These are phyloP conservation scores for Lasioglossum morio DNA, from an alignment of 2,888 invertebrate species.

Conservation along the genomic window DNA sequence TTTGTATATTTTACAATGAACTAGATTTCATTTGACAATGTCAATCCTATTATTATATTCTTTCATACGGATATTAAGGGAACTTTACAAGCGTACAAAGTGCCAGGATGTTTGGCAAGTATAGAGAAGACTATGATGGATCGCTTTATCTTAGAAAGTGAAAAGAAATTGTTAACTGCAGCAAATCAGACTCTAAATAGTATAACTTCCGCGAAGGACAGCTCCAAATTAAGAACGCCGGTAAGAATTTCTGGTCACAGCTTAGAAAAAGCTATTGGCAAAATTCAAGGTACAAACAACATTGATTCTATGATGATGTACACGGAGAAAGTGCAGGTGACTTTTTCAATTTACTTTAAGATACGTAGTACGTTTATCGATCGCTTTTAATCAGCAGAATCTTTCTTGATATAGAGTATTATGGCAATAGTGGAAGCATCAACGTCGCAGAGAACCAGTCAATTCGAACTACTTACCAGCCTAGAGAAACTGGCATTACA, in stretches of 20 bases:
- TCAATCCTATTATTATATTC: not conserved
- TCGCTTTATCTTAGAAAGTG: conserved; percentile 79
- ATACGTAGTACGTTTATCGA: conserved; percentile 8
- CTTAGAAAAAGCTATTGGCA: conserved; percentile 81
- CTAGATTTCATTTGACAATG: not conserved
- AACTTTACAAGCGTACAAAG: conserved; percentile 71
- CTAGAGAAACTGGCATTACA: conserved; percentile 87
- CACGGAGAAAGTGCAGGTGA: conserved; percentile 78
- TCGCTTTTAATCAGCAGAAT: not conserved
- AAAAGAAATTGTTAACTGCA: conserved; percentile 77
- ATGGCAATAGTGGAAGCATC: conserved; percentile 87
- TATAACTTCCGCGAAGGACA: conserved; percentile 72
- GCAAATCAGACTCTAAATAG: conserved; percentile 79
- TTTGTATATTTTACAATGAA: not conserved
- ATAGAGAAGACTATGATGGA: conserved; percentile 74
- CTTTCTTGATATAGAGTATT: conserved; percentile 79
- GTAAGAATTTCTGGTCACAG: conserved; percentile 82
- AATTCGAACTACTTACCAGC: conserved; percentile 87
- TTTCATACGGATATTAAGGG: conserved; percentile 66
- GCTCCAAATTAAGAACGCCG: conserved; percentile 76
- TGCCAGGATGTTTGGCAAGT: conserved; percentile 82
- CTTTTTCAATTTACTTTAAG: conserved; percentile 6
- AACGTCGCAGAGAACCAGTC: conserved; percentile 86
- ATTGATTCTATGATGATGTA: conserved; percentile 57
- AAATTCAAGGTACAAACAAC: conserved; percentile 75